Percentiles rank a stretch among this genome's conserved stretches.
These are phyloP conservation scores for Malurus splendens DNA, from an alignment of 2,797 vertebrate species.

Conservation along the genomic window DNA sequence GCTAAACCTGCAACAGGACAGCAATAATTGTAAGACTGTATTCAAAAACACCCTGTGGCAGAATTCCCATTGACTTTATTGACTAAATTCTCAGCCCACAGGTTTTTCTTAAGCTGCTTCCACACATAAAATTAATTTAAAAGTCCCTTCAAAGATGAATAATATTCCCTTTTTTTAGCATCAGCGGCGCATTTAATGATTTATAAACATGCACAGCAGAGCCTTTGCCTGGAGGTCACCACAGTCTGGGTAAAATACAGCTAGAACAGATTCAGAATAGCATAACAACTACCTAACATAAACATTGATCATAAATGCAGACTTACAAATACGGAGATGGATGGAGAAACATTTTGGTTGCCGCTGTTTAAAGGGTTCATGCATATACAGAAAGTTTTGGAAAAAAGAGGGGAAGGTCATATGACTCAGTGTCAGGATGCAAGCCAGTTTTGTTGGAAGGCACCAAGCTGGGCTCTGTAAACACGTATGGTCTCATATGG, in stretches of 20 bases:
- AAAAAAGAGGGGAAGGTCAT: neutral
- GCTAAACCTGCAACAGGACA: neutral
- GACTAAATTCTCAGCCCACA: neutral
- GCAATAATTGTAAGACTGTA: neutral
- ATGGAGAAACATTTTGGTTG: neutral
- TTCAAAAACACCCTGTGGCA: neutral
- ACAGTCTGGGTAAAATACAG: neutral
- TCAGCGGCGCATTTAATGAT: neutral
- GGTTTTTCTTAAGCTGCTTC: neutral
- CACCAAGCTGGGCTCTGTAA: neutral
- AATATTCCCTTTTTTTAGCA: neutral
- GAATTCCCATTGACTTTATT: neutral
- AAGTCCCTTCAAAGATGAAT: neutral
- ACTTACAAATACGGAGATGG: neutral
- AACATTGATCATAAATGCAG: neutral
- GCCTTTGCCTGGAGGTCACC: neutral
- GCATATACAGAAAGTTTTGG: neutral
- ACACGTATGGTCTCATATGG: fast-evolving
- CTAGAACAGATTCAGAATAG: neutral
- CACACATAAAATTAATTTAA: neutral
- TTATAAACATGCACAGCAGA: neutral
- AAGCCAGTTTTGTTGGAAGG: slow-evolving; percentile 12
- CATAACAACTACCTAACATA: neutral
- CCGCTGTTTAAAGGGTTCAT: neutral
- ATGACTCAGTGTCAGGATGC: neutral